Evolutionary conservation across 2,797 vertebrate species (phyloP).

Genomic region (Petrocephalus schoutedeni): DNA sequence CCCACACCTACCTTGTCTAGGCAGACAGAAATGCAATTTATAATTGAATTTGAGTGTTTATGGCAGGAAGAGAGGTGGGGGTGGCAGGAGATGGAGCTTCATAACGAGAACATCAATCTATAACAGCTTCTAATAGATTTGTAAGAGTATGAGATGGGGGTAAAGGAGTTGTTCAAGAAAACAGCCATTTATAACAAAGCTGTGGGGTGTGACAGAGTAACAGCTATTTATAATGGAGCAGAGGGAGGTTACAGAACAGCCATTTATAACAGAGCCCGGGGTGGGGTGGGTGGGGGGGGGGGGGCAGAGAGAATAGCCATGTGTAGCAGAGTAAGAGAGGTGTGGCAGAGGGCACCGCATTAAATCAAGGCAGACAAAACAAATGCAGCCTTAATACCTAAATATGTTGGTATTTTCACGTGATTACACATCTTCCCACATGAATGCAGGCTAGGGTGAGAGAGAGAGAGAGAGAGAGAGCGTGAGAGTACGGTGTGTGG

Average conservation of each 20-base stretch:
- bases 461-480: neutral
- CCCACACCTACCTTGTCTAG: neutral
- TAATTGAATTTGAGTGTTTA: neutral
- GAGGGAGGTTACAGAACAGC: slow-evolving; percentile 16
- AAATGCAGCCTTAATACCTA: neutral
- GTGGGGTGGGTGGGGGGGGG: neutral
- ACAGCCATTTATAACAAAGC: slow-evolving; percentile 25
- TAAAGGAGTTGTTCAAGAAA: slow-evolving; percentile 19
- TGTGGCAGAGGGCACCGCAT: neutral
- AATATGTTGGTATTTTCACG: slow-evolving; percentile 2
- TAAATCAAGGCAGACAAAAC: neutral
- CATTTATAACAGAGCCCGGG: slow-evolving; percentile 11
- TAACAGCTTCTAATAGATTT: slow-evolving; percentile 21
- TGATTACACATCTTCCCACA: neutral
- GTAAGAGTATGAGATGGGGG: slow-evolving; percentile 15
- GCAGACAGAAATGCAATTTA: slow-evolving; percentile 9
- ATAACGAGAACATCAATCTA: slow-evolving; percentile 26
- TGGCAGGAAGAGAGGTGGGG: neutral
- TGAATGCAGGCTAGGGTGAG: neutral
- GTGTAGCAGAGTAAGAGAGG: slow-evolving; percentile 12
- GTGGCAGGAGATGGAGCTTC: neutral
- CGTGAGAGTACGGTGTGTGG: neutral
- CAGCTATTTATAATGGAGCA: slow-evolving; percentile 8
- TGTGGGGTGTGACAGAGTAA: slow-evolving; percentile 9
- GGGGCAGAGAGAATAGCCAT: slow-evolving; percentile 9